phyloP scores from a whole-genome alignment of 1,140 invertebrate genomes.

The Drosophila repleta region DNA sequence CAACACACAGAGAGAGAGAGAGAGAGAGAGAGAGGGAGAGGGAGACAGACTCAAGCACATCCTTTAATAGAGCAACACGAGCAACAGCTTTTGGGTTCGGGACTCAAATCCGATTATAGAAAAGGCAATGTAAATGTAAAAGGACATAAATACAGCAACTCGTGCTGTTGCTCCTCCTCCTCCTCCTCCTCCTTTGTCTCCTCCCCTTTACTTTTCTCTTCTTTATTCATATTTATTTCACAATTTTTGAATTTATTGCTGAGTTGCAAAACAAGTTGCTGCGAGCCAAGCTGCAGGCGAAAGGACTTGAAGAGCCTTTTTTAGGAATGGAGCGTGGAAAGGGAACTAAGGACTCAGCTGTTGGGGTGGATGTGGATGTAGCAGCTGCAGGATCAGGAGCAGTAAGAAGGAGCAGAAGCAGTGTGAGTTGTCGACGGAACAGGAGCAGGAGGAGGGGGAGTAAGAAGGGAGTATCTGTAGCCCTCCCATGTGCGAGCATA shows the following conservation, averaged over 20 bases:
- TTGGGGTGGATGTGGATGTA: no score
- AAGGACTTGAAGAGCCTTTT: conserved; percentile 2
- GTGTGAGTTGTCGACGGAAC: background rate
- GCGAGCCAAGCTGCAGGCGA: conserved; percentile 10
- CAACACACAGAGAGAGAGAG: no score
- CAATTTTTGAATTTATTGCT: conserved; percentile 74
- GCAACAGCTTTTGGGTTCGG: background rate
- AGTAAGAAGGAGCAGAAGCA: background rate
- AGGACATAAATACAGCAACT: conserved; percentile 43
- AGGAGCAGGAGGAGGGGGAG: background rate
- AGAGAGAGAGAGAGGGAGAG: no score
- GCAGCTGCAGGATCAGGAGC: no score
- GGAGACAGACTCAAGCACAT: background rate
- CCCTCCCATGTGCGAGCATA: conserved; percentile 45
- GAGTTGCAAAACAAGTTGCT: conserved; percentile 11
- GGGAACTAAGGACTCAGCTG: no score
- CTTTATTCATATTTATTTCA: conserved; percentile 63
- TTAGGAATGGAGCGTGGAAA: background rate
- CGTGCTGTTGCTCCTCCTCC: no score
- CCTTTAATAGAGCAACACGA: background rate
- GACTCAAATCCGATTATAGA: conserved; percentile 8
- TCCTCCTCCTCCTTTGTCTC: background rate
- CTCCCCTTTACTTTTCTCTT: no score
- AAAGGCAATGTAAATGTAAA: conserved; percentile 12
- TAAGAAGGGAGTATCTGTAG: no score